Evolutionary conservation across 2,888 invertebrate species (phyloP).

Genomic region (Erebia epiphron): DNA sequence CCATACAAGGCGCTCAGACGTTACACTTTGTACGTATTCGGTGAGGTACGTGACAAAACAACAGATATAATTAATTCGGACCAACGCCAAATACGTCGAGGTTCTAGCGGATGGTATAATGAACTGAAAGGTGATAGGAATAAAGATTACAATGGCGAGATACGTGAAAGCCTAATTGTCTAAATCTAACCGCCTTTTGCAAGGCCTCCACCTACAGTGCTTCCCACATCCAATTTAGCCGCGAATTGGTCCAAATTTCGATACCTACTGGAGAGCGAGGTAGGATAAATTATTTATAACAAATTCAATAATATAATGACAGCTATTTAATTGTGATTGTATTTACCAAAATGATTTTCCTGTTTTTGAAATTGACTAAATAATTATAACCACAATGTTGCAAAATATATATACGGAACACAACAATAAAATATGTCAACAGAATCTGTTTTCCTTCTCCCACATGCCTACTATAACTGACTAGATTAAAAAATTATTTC

Average conservation of each 20-base stretch:
- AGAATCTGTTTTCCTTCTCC: too few relatives aligned
- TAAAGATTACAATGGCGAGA: slow-evolving; percentile 59
- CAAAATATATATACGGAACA: not conserved
- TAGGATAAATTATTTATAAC: slow-evolving; percentile 10
- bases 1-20: slow-evolving; percentile 64
- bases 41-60: slow-evolving; percentile 75
- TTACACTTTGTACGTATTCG: slow-evolving; percentile 66
- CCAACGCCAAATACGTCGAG: slow-evolving; percentile 69
- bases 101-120: slow-evolving; percentile 56
- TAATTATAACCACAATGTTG: not conserved
- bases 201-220: slow-evolving; percentile 78
- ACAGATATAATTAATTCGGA: slow-evolving; percentile 71
- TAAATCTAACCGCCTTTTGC: slow-evolving; percentile 69
- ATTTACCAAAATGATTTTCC: not conserved
- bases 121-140: slow-evolving; percentile 56
- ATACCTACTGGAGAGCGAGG: slow-evolving; percentile 24
- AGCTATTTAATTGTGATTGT: not conserved
- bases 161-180: slow-evolving; percentile 54
- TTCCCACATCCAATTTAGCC: slow-evolving; percentile 76
- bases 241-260: slow-evolving; percentile 67
- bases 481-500: not conserved
- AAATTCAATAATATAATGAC: not conserved
- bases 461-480: too few relatives aligned
- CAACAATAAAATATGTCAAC: too few relatives aligned
- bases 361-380: not conserved